Conservation (phyloP, 2,888 invertebrate genomes). For the Drosophila birchii region DNA sequence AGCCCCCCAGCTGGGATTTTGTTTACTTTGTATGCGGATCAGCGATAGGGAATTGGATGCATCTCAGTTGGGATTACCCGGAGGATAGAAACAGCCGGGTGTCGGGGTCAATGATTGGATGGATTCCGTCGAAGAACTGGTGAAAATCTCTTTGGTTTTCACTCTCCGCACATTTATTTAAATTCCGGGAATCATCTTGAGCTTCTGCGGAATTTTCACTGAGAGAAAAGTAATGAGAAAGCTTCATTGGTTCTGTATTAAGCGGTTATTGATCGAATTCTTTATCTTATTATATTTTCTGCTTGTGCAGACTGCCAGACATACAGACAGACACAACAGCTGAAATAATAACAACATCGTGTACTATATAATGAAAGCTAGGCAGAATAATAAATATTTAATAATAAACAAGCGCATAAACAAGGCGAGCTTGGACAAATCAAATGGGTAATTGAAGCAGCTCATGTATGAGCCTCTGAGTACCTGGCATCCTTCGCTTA, state of each 20-base stretch:
- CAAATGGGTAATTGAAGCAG: slow-evolving; percentile 47
- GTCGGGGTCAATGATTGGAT: slow-evolving; percentile 36
- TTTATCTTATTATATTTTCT: too few relatives aligned
- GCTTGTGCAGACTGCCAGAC: slow-evolving; percentile 7
- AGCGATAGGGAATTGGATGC: slow-evolving; percentile 61
- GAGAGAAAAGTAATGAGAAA: background rate
- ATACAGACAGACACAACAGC: slow-evolving; percentile 16
- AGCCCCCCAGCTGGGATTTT: slow-evolving; percentile 33
- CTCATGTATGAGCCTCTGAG: slow-evolving; percentile 23
- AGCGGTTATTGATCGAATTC: background rate
- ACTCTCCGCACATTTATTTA: slow-evolving; percentile 11
- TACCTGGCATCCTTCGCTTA: slow-evolving; percentile 44
- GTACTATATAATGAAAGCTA: slow-evolving; percentile 10
- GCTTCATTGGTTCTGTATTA: background rate
- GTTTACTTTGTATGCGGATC: slow-evolving; percentile 44
- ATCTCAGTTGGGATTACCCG: slow-evolving; percentile 26
- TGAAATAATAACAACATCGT: slow-evolving; percentile 27
- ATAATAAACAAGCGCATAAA: slow-evolving; percentile 49
- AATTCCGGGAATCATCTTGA: slow-evolving; percentile 14
- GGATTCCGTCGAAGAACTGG: slow-evolving; percentile 4
- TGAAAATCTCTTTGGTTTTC: slow-evolving; percentile 26
- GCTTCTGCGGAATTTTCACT: background rate
- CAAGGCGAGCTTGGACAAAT: slow-evolving; percentile 48
- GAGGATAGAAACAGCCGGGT: slow-evolving; percentile 1
- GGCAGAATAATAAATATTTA: slow-evolving; percentile 36